phyloP scores from a whole-genome alignment of 2,113 vertebrate genomes.

The Herpetotheres cachinnans region DNA sequence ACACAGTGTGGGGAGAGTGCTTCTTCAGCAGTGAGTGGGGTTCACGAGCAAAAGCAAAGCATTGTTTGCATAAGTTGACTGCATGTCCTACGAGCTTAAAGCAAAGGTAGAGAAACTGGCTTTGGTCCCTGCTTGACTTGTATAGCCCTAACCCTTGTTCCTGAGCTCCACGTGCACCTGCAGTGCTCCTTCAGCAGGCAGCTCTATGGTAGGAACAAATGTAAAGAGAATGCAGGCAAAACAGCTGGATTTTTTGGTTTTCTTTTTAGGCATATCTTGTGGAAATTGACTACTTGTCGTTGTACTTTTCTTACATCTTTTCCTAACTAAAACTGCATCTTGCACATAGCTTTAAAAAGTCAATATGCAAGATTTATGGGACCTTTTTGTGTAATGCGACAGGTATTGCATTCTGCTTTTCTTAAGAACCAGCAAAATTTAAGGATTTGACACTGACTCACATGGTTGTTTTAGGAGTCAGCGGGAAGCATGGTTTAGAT shows the following conservation, averaged over 20 bases:
- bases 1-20: not conserved
- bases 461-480: fast-evolving
- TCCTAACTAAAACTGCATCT: not conserved
- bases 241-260: not conserved
- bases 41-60: not conserved
- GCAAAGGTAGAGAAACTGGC: not conserved
- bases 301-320: fast-evolving
- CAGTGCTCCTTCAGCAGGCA: not conserved
- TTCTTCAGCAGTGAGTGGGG: not conserved
- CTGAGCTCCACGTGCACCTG: not conserved
- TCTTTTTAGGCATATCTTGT: not conserved
- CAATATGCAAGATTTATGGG: not conserved
- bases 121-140: not conserved
- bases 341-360: not conserved
- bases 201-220: not conserved
- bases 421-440: not conserved
- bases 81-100: not conserved
- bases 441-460: not conserved
- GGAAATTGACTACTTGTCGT: not conserved
- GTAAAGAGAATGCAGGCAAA: not conserved
- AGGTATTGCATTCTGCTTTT: not conserved
- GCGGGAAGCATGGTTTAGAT: not conserved
- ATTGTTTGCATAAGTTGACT: not conserved
- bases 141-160: not conserved
- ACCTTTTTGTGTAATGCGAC: not conserved